These are phyloP conservation scores for Andrena cerasifolii DNA, from an alignment of 1,140 invertebrate genomes.

Conservation along the genomic window DNA sequence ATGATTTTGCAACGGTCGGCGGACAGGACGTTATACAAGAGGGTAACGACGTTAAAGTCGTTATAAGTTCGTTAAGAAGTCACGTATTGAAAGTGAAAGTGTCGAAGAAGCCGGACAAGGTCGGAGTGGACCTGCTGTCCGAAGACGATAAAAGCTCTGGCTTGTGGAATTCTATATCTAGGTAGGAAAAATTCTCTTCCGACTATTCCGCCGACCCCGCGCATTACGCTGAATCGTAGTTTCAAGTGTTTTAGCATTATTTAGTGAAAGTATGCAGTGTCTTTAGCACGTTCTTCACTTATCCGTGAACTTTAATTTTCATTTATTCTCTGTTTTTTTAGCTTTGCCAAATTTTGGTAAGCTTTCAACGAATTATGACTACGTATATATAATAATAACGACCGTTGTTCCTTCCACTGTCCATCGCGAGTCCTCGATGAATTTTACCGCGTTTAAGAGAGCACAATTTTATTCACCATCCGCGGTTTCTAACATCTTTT, in stretches of 20 bases:
- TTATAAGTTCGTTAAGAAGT: slow-evolving; percentile 94
- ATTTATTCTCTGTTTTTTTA: slow-evolving; percentile 76
- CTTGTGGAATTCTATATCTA: slow-evolving; percentile 97
- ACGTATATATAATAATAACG: slow-evolving; percentile 47
- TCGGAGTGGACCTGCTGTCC: slow-evolving; percentile 91
- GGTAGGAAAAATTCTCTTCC: slow-evolving; percentile 81
- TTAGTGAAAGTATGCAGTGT: slow-evolving; percentile 39
- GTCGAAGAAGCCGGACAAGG: slow-evolving; percentile 94
- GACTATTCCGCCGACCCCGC: neutral
- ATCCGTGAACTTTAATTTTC: slow-evolving; percentile 67
- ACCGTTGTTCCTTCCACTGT: too few species aligned
- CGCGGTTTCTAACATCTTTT: slow-evolving; percentile 11
- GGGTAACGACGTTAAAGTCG: slow-evolving; percentile 89
- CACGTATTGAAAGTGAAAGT: slow-evolving; percentile 96
- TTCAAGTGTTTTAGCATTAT: slow-evolving; percentile 11
- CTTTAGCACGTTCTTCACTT: slow-evolving; percentile 36
- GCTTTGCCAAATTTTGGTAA: slow-evolving; percentile 81
- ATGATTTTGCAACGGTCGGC: slow-evolving; percentile 88
- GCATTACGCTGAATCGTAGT: neutral
- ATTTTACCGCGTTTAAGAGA: neutral
- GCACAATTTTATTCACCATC: neutral
- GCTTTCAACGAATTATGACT: slow-evolving; percentile 72
- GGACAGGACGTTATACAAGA: slow-evolving; percentile 84
- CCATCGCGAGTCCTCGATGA: neutral
- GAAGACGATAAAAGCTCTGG: slow-evolving; percentile 90